phyloP scores from a whole-genome alignment of 2,888 invertebrate genomes.

The Mimumesa dahlbomi region DNA sequence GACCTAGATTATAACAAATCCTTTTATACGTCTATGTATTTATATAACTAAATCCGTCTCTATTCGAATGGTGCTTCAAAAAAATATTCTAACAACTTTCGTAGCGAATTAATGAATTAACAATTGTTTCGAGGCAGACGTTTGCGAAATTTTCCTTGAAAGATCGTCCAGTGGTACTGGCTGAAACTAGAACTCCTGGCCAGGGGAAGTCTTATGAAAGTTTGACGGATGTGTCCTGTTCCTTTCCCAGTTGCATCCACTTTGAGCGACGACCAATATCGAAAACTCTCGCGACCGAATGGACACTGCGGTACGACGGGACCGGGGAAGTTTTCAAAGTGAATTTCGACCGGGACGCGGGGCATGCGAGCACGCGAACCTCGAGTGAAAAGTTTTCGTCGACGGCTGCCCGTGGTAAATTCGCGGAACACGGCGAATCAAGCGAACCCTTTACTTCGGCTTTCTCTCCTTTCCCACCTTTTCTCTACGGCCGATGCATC shows the following conservation, averaged over 20 bases:
- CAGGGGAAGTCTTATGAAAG: too few relatives aligned
- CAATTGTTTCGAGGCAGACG: too few relatives aligned
- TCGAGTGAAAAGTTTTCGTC: slow-evolving; percentile 48
- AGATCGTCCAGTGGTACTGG: too few relatives aligned
- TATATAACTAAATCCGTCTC: too few relatives aligned
- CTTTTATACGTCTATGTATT: too few relatives aligned
- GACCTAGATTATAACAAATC: slow-evolving; percentile 27
- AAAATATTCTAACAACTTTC: too few relatives aligned
- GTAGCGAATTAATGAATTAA: too few relatives aligned
- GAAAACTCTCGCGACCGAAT: slow-evolving; percentile 9
- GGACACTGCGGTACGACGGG: not conserved
- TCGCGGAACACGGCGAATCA: slow-evolving; percentile 42
- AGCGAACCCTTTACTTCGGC: slow-evolving; percentile 11
- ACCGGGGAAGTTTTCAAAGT: slow-evolving; percentile 8
- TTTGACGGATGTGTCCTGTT: too few relatives aligned
- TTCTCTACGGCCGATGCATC: slow-evolving; percentile 43
- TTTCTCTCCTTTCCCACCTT: slow-evolving; percentile 33
- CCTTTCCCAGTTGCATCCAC: slow-evolving; percentile 1
- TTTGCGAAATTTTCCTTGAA: too few relatives aligned
- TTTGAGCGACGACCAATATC: slow-evolving; percentile 12
- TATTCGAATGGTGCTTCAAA: too few relatives aligned
- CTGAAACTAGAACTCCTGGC: too few relatives aligned
- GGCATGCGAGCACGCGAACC: not conserved
- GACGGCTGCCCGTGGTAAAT: slow-evolving; percentile 23
- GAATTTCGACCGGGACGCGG: not conserved